Conservation (phyloP, 2,113 vertebrate genomes). For the Mastomys natalensis region DNA sequence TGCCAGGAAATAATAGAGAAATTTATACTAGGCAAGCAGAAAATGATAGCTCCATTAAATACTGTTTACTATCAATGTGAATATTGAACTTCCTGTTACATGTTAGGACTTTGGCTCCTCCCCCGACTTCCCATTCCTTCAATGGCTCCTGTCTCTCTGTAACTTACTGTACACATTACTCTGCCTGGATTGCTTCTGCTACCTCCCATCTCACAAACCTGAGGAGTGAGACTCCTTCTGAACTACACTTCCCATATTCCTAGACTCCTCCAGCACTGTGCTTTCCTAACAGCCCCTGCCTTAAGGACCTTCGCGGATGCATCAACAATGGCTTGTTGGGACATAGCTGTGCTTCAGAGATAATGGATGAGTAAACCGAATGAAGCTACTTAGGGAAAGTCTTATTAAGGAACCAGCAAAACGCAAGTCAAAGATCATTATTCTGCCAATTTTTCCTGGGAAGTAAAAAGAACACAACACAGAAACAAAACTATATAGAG, state of each 20-base stretch:
- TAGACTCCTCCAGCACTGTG: neutral
- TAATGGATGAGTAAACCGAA: neutral
- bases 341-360: neutral
- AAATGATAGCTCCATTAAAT: neutral
- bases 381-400: neutral
- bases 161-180: neutral
- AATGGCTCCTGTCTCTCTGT: neutral
- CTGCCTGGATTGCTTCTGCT: neutral
- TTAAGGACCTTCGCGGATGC: neutral
- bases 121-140: neutral
- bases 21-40: neutral
- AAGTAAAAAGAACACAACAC: neutral
- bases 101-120: neutral
- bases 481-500: neutral
- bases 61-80: neutral
- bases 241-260: neutral
- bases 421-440: neutral
- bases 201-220: neutral
- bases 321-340: neutral
- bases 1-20: constrained; percentile 7
- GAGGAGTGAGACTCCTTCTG: neutral
- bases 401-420: neutral
- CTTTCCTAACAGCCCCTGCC: neutral
- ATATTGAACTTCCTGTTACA: neutral
- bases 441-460: neutral